phyloP scores from a whole-genome alignment of 1,140 invertebrate genomes.

The Drosophila rufa region DNA sequence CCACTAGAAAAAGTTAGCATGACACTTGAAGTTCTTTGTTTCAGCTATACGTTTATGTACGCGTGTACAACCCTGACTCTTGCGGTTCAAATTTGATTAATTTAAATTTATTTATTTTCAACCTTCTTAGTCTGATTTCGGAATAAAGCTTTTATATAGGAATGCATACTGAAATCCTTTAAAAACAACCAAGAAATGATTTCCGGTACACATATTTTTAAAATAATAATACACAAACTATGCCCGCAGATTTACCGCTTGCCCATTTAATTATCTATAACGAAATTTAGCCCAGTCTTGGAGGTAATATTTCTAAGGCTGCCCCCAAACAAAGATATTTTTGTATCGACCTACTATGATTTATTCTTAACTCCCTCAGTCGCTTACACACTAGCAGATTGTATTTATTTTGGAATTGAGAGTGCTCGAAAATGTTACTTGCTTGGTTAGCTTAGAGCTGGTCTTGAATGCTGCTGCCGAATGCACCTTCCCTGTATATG shows the following conservation, averaged over 20 bases:
- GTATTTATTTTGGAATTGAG: constrained; percentile 14
- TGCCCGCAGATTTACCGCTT: no score
- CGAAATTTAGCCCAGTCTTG: no score
- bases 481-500: not conserved
- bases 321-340: no score
- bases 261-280: no score
- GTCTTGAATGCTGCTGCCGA: constrained; percentile 9
- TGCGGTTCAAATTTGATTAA: not conserved
- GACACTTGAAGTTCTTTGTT: constrained; percentile 30
- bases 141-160: no score
- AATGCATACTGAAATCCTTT: not conserved
- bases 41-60: not conserved
- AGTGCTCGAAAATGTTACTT: not conserved
- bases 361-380: not conserved
- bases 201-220: no score
- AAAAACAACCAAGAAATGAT: no score
- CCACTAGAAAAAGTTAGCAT: constrained; percentile 22
- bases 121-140: no score
- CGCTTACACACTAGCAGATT: not conserved
- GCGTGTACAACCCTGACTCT: not conserved
- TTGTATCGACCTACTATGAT: no score
- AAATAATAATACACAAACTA: no score
- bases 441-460: constrained; percentile 5
- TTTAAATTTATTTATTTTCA: no score
- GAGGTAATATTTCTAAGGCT: no score